A percentile compares a stretch with the other conserved stretches of the same genome.
phyloP scores from a whole-genome alignment of 2,888 invertebrate species.

The Clostera curtula region DNA sequence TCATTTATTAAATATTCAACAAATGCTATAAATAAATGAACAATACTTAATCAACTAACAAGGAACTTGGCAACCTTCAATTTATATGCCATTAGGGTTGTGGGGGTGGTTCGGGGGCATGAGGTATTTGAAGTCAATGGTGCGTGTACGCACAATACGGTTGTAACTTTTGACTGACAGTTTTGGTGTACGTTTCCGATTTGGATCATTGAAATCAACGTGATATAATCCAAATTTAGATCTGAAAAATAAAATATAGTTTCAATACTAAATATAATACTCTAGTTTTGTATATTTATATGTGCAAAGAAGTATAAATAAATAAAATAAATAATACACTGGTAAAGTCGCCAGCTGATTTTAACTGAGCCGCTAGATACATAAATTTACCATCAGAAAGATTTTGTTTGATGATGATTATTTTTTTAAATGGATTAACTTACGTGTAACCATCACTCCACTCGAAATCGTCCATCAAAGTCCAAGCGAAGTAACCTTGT shows the following conservation, averaged over 20 bases:
- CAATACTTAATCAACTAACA: too few species aligned
- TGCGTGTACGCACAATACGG: constrained; percentile 34
- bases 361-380: not conserved
- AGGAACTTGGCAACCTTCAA: too few species aligned
- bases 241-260: constrained; percentile 21
- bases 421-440: constrained; percentile 3
- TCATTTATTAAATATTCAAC: too few species aligned
- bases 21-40: too few species aligned
- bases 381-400: not conserved
- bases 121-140: constrained; percentile 31
- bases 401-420: not conserved
- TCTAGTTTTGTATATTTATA: too few species aligned
- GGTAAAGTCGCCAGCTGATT: too few species aligned
- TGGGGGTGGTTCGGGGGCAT: too few species aligned
- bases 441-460: constrained; percentile 44
- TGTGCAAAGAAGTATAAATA: too few species aligned
- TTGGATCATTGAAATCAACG: constrained; percentile 39
- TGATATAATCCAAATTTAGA: constrained; percentile 43
- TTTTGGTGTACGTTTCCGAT: constrained; percentile 36
- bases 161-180: constrained; percentile 37
- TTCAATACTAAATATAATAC: too few species aligned
- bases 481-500: constrained; percentile 76
- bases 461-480: constrained; percentile 78
- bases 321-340: too few species aligned
- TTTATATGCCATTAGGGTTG: too few species aligned